phyloP scores from a whole-genome alignment of 1,140 invertebrate genomes.

The Phortica variegata region DNA sequence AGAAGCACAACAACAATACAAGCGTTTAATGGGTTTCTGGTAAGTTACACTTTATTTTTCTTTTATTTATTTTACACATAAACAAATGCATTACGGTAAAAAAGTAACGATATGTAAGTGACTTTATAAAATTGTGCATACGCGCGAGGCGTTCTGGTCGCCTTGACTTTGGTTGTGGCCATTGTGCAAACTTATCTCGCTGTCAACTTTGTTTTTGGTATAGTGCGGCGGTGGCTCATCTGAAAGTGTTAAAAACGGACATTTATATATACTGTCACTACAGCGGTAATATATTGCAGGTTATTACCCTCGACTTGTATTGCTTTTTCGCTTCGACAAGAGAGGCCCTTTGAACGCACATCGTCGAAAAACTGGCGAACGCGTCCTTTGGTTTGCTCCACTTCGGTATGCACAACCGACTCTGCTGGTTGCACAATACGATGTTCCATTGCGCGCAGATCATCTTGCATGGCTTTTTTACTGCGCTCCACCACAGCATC shows the following conservation, averaged over 20 bases:
- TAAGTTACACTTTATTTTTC: no score
- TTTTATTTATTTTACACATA: neutral
- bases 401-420: conserved; percentile 9
- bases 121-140: conserved; percentile 54
- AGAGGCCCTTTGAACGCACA: conserved; percentile 23
- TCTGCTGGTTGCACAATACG: conserved; percentile 15
- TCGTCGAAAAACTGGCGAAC: conserved; percentile 39
- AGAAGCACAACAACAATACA: no score
- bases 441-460: conserved; percentile 30
- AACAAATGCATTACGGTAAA: neutral
- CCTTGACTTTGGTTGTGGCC: conserved; percentile 21
- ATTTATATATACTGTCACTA: neutral
- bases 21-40: no score
- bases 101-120: neutral
- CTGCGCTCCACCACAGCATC: conserved; percentile 45
- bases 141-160: conserved; percentile 45
- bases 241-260: conserved; percentile 15
- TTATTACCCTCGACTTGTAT: conserved; percentile 42
- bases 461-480: conserved; percentile 46
- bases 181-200: conserved; percentile 40
- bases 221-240: conserved; percentile 41
- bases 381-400: conserved; percentile 35
- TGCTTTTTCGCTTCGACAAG: conserved; percentile 49
- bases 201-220: conserved; percentile 46
- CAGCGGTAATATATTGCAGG: neutral